Base-by-base conservation (phyloP, 1,140 invertebrate species). In the Stegodyphus dumicola region DNA sequence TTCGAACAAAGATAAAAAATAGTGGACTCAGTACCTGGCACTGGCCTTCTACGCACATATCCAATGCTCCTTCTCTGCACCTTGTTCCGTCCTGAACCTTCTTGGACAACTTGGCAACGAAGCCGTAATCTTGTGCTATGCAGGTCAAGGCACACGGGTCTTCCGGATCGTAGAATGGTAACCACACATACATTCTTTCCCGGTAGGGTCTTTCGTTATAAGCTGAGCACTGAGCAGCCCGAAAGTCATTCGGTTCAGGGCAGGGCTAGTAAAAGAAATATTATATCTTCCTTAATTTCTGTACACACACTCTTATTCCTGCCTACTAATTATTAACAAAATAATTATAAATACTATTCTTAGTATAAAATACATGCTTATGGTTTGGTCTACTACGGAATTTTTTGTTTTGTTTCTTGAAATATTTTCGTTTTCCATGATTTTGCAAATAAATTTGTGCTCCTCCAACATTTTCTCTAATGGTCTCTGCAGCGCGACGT, bases 81-180 rank as follows among this genome's bases (percentile, higher is more conserved):
- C 94, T 92, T 0, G 96, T 97, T 2, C 96, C 96, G 89, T 98
- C 96, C 75, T 95, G 93, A 7, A 97, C 95, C 89, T 94, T 93
- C 15, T 95, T 93, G 6, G 95, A 94, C 18, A 98, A 91, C 88
- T 94, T 94, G 6, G 94, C 94, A 13, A 97, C 94, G 52, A 96
- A 93, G 86, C 89, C 89, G 49, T 88, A 83, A 6, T 92, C 92
- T 75, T 92, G 92, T 2, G 94, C 93, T 87, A 94, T 92, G 89
- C 97, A 98, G 53, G 95, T 95, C 73, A 98, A 92, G n/a, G 95
- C 93, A 89, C 96, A 98, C 0, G 96, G 95, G 86, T 95, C 94
- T 5, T 93, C 92, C n/a, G 95, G 93, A 89, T 97, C 95, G 88
- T 95, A 93, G 90, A 96, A 94, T 0, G 96, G 94, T 79, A 94